Base-by-base conservation (phyloP, 2,888 invertebrate genomes). In the Lochmaea crataegi region DNA sequence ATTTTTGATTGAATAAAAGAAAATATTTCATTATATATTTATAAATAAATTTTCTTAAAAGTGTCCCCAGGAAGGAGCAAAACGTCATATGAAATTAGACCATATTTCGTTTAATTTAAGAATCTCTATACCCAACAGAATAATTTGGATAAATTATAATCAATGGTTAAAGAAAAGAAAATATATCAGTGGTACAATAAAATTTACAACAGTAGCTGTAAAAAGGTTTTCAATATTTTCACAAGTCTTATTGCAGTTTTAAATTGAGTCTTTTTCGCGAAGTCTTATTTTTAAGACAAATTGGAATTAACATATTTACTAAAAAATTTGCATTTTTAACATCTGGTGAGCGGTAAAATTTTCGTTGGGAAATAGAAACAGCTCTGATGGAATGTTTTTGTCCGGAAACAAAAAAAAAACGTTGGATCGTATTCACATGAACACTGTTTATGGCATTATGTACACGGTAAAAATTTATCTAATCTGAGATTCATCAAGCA, bases 301-400 rank as follows among this genome's bases (percentile, higher is more conserved):
- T 67, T 42, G 67, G 26, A 67, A 67, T 67, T 67, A 67, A 67
- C 67, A 67, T 67, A 67, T 67, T 67, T 67, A 45, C 45, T 67
- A n/a, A 18, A 67, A 57, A 67, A 67, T 67, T 67, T 42, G 57
- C 67, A 67, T 67, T 58, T 66, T 67, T 67, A 67, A 67, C 67
- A 67, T 57, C 67, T 67, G 67, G 67, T 67, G 42, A 67, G 58
- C 56, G 67, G 22, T 22, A 22, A 42, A 41, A 67, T 67, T 67
- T 67, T 42, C 67, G 42, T 67, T 42, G 42, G 42, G 42, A 58
- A 67, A 42, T 58, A 42, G 41, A 32, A 58, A 18, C 26, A 57
- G 42, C 41, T 56, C 58, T 57, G 58, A 57, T 56, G 66, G 45
- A 18, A n/a, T 58, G 57, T 58, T 67, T 67, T 67, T 42, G 4